Percentiles rank a stretch among this genome's conserved stretches.
These are phyloP conservation scores for Lycaon pictus DNA, from an alignment of 2,113 vertebrate genomes.

Conservation along the genomic window DNA sequence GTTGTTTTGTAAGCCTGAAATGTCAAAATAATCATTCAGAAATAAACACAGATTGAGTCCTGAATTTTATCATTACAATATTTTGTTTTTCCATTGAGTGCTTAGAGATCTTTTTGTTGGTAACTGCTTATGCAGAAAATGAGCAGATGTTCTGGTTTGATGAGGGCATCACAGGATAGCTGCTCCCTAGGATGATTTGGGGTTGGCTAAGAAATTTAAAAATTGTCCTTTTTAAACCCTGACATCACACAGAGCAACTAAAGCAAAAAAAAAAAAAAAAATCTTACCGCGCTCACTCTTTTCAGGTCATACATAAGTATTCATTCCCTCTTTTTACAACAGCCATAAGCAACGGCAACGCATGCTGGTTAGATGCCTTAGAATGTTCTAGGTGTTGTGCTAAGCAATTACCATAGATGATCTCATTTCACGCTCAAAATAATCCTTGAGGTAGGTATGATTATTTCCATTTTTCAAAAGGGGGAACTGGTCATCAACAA, in stretches of 20 bases:
- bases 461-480: background rate
- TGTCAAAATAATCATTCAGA: background rate
- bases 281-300: background rate
- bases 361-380: background rate
- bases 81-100: background rate
- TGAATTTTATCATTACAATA: background rate
- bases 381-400: background rate
- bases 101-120: background rate
- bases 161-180: background rate
- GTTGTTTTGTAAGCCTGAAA: background rate
- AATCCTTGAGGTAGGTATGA: background rate
- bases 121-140: background rate
- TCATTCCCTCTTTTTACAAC: background rate
- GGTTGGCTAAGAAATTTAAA: background rate
- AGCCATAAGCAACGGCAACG: background rate
- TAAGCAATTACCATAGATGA: background rate
- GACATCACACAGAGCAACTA: background rate
- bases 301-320: background rate
- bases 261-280: background rate
- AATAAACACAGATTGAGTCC: background rate
- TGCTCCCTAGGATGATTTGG: background rate
- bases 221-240: background rate
- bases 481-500: background rate
- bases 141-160: background rate
- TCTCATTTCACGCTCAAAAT: slow-evolving; percentile 30